Conservation (phyloP, 2,888 invertebrate species). For the Cataglyphis albicans region DNA sequence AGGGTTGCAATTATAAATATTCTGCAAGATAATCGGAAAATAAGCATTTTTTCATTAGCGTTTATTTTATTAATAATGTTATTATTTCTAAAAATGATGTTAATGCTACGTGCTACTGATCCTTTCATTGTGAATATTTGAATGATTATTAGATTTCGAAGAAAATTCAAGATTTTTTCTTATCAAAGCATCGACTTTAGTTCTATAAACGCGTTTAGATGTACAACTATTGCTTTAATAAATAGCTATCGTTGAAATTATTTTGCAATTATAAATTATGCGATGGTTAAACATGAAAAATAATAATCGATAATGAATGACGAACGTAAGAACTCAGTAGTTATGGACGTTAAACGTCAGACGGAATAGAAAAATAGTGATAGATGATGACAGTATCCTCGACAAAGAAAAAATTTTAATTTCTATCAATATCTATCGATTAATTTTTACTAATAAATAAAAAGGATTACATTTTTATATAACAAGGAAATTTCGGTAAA, state of each 20-base stretch:
- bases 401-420: background rate
- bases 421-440: background rate
- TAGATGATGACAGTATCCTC: background rate
- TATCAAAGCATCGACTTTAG: background rate
- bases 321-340: background rate
- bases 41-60: background rate
- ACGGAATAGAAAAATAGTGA: background rate
- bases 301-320: background rate
- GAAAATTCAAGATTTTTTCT: background rate
- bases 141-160: background rate
- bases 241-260: background rate
- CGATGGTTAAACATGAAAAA: background rate
- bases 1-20: background rate
- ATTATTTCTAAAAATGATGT: background rate
- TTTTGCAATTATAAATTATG: background rate
- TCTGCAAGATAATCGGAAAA: background rate
- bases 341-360: conserved; percentile 1
- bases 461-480: background rate
- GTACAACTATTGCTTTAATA: background rate
- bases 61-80: background rate
- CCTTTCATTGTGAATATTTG: background rate
- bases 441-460: background rate
- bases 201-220: background rate
- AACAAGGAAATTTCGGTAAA: background rate
- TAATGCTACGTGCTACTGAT: background rate